These are phyloP conservation scores for Anhinga anhinga DNA, from an alignment of 2,113 vertebrate species.

Conservation along the genomic window DNA sequence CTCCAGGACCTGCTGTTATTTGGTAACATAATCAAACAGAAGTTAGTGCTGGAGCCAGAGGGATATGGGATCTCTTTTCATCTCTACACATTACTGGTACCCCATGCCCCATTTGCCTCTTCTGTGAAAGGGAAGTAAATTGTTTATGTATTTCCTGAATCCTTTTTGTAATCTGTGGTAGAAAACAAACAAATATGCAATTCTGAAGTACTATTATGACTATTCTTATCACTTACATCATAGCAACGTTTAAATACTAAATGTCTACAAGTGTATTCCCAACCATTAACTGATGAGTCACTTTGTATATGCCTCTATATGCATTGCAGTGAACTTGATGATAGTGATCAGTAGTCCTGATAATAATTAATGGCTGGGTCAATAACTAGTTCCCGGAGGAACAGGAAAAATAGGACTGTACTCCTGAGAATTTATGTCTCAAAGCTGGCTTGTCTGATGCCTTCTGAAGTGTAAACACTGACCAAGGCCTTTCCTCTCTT, in stretches of 20 bases:
- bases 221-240: not conserved
- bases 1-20: not conserved
- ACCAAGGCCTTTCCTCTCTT: not conserved
- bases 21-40: not conserved
- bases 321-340: not conserved
- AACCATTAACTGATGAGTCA: not conserved
- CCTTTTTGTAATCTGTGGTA: not conserved
- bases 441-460: not conserved
- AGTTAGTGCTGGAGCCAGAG: not conserved
- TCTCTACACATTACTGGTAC: rapidly evolving
- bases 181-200: not conserved
- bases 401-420: not conserved
- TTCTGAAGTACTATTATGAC: not conserved
- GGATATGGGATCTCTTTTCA: not conserved
- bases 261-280: not conserved
- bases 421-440: not conserved
- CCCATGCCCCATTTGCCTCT: not conserved
- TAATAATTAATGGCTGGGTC: not conserved
- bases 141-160: not conserved
- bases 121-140: not conserved
- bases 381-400: not conserved
- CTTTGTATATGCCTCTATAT: not conserved
- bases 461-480: not conserved
- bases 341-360: not conserved
- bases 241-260: not conserved